phyloP scores from a whole-genome alignment of 2,888 invertebrate genomes.

The Pteria penguin region DNA sequence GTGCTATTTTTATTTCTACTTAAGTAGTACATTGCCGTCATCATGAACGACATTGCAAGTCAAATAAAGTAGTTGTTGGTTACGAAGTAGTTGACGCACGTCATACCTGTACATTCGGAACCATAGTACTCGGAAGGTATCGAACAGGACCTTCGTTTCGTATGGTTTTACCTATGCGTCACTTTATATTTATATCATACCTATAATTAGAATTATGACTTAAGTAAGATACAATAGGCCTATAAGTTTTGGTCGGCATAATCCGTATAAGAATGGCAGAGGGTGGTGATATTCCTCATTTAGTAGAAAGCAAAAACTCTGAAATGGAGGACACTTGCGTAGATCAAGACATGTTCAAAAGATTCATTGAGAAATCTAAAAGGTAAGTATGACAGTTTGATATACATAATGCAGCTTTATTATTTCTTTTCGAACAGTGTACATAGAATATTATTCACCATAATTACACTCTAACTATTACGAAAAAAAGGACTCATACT shows the following conservation, averaged over 20 bases:
- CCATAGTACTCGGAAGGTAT: background rate
- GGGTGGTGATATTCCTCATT: background rate
- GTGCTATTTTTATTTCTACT: no score
- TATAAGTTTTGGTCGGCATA: background rate
- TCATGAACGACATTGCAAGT: no score
- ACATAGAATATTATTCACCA: background rate
- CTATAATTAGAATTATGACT: constrained; percentile 21
- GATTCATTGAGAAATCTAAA: constrained; percentile 34
- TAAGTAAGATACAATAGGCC: no score
- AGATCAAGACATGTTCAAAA: constrained; percentile 13
- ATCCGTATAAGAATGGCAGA: constrained; percentile 12
- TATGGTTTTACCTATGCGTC: no score
- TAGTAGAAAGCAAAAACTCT: background rate
- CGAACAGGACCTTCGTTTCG: no score
- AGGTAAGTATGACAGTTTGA: constrained; percentile 17
- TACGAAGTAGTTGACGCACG: no score
- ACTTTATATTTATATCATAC: background rate
- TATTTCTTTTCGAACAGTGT: background rate
- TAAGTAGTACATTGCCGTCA: no score
- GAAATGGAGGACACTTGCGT: background rate
- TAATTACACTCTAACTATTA: no score
- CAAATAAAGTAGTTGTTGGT: no score
- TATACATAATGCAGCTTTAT: background rate
- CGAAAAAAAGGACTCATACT: no score
- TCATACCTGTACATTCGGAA: background rate